Evolutionary conservation across 2,113 vertebrate species (phyloP).

Genomic region (Neopipo cinnamomea): DNA sequence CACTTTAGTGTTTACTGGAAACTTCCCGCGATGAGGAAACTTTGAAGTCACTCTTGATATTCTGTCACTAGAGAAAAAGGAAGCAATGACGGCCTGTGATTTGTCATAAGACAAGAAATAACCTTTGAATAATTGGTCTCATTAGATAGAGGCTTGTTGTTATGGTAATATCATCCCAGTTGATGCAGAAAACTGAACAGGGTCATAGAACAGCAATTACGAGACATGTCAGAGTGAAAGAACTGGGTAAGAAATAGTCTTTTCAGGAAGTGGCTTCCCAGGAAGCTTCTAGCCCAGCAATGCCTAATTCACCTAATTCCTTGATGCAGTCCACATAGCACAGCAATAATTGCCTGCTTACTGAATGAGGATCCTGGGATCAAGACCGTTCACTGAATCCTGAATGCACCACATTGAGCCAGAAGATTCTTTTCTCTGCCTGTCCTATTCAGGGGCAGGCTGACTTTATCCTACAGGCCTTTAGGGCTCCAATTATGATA

Average conservation of each 20-base stretch:
- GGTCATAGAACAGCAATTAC: neutral
- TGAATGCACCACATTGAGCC: neutral
- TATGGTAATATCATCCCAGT: neutral
- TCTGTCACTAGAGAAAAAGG: neutral
- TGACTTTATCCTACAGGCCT: neutral
- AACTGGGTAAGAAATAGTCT: neutral
- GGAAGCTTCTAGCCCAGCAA: neutral
- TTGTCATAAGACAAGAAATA: neutral
- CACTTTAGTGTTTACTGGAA: neutral
- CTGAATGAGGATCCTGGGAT: neutral
- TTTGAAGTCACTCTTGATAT: neutral
- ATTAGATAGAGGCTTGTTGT: neutral
- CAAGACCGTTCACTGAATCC: neutral
- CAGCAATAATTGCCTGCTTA: neutral
- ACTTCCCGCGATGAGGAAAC: neutral
- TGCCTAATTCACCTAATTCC: neutral
- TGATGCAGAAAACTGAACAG: neutral
- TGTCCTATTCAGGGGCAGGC: neutral
- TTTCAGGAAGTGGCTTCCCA: conserved; percentile 2
- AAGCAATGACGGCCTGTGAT: neutral
- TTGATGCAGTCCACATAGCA: neutral
- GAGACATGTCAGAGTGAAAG: neutral
- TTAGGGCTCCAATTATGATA: neutral
- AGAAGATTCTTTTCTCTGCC: neutral
- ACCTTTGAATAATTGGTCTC: conserved; percentile 6